Evolutionary conservation across 2,888 invertebrate genomes (phyloP), one percentile per base, ranked within the genome.

Genomic region (Amphipyra berbera): DNA sequence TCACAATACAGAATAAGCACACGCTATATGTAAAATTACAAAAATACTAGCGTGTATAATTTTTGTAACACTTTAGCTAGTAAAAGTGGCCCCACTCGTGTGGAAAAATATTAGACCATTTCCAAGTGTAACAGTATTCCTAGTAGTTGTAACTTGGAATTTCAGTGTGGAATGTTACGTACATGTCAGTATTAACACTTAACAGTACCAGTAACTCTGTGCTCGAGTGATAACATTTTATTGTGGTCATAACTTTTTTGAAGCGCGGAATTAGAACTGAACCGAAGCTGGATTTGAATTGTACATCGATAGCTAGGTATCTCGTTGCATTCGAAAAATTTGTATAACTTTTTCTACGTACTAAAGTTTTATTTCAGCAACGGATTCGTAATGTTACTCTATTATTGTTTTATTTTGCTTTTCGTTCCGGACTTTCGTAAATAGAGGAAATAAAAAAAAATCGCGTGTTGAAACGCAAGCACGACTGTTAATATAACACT

Each of bases 341-440:
- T 35, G 48, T 46, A 12, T 59, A 76, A 69, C 68, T 76, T 70
- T 30, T 68, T 73, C 56, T 63, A 68, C 73, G 57, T 61, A 68
- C 57, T 55, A 56, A 76, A 79, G 65, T 78, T 82, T 80, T 66
- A 73, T 76, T 76, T 76, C 62, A 50, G 49, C 50, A 64, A 45
- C 38, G 46, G 14, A 65, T 62, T 55, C 56, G 38, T 60, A 74
- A 66, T 67, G 46, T 65, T 64, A 50, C 50, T 72, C 71, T 76
- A 60, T 56, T 70, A 72, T 76, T 75, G 73, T 78, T 70, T 46
- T 77, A 60, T 64, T 70, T 77, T 21, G 42, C 12, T 46, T 53
- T 50, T 33, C 40, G 61, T 46, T 41, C 42, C 42, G 49, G 4
- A 55, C 40, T 61, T 38, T 48, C 55, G 64, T 55, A 62, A 56